These are phyloP conservation scores for Cryptophagus acutangulus DNA, from an alignment of 2,888 invertebrate genomes.

Conservation along the genomic window DNA sequence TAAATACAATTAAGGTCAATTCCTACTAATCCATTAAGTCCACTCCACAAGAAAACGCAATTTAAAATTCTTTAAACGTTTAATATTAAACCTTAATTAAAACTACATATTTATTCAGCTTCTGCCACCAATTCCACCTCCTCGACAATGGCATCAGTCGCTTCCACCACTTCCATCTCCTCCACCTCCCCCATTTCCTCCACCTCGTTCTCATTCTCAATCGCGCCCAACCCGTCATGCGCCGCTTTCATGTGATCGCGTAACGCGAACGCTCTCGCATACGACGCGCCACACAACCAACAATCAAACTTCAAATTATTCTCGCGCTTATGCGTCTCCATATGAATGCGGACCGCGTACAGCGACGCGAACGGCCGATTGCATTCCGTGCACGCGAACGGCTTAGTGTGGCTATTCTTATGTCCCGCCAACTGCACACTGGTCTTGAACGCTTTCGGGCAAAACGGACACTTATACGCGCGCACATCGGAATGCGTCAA, in stretches of 20 bases:
- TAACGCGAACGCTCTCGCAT: constrained; percentile 69
- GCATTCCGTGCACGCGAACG: constrained; percentile 71
- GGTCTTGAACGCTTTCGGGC: constrained; percentile 76
- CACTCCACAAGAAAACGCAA: background rate
- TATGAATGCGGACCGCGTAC: constrained; percentile 71
- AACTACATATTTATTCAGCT: background rate
- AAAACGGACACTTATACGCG: constrained; percentile 69
- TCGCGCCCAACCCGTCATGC: constrained; percentile 45
- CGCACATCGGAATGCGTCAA: constrained; percentile 72
- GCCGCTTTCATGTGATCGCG: constrained; percentile 67
- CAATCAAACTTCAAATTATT: constrained; percentile 69
- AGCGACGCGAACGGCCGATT: constrained; percentile 73
- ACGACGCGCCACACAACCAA: constrained; percentile 68
- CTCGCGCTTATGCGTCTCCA: constrained; percentile 65
- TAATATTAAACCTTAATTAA: no score
- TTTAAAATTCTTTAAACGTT: no score
- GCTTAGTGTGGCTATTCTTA: constrained; percentile 76
- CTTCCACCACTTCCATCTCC: constrained; percentile 1
- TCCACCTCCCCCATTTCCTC: background rate
- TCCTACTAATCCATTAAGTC: no score
- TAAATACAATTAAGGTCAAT: no score
- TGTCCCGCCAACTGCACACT: constrained; percentile 74
- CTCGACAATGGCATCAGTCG: constrained; percentile 1
- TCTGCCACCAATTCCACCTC: background rate
- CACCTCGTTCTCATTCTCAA: constrained; percentile 1